Percentiles rank a stretch among this genome's conserved stretches.
Evolutionary conservation across 2,888 invertebrate genomes (phyloP).

Genomic region (Blastobasis adustella): DNA sequence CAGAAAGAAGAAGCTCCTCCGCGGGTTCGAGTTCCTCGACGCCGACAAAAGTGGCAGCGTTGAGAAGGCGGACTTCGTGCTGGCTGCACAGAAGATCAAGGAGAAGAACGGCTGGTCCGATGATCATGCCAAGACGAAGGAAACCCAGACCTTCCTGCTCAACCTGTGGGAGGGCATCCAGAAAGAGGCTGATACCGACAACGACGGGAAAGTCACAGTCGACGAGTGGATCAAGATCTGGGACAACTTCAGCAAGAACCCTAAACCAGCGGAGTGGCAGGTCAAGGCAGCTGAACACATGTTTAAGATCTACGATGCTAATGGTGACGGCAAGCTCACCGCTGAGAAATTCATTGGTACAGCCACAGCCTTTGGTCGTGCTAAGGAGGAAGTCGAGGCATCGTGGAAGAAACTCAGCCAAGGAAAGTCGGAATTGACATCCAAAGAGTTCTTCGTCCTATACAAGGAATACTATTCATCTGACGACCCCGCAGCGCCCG

Average conservation of each 20-base stretch:
- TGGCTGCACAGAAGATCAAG: slow-evolving; percentile 89
- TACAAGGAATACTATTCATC: too few species aligned
- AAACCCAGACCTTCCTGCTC: slow-evolving; percentile 65
- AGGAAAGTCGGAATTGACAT: too few species aligned
- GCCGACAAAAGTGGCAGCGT: slow-evolving; percentile 91
- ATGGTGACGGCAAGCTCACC: too few species aligned
- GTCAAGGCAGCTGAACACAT: too few species aligned
- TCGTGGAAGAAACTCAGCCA: too few species aligned
- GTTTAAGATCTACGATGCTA: too few species aligned
- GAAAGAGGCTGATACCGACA: slow-evolving; percentile 83
- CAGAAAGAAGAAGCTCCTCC: slow-evolving; percentile 89
- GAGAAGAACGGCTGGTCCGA: slow-evolving; percentile 84
- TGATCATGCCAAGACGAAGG: slow-evolving; percentile 81
- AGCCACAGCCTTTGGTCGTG: too few species aligned
- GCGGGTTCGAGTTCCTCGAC: slow-evolving; percentile 92
- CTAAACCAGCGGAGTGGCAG: slow-evolving; percentile 24
- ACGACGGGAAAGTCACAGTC: slow-evolving; percentile 85
- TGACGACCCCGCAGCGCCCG: too few species aligned
- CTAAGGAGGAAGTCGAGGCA: too few species aligned
- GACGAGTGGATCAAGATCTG: slow-evolving; percentile 89
- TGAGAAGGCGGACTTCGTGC: slow-evolving; percentile 89
- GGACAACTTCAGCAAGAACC: slow-evolving; percentile 79
- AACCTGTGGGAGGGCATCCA: slow-evolving; percentile 85
- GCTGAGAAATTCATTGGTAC: too few species aligned
- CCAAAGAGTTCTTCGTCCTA: too few species aligned